These are phyloP conservation scores for Parnassius smintheus DNA, from an alignment of 2,888 invertebrate species.

Conservation along the genomic window DNA sequence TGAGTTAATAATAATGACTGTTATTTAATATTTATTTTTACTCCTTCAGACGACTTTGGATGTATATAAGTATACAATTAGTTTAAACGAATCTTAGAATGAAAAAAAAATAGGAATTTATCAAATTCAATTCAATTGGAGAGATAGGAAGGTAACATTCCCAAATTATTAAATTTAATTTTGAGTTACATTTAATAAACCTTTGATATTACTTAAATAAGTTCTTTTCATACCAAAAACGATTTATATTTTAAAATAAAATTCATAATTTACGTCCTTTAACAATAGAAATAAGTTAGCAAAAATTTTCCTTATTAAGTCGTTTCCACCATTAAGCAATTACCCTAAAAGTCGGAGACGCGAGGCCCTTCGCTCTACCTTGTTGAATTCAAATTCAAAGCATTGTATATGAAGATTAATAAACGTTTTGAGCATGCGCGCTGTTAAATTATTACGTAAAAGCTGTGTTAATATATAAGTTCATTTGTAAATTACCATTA, in stretches of 20 bases:
- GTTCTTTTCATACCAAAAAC: too few relatives aligned
- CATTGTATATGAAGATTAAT: conserved; percentile 40
- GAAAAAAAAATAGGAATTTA: too few relatives aligned
- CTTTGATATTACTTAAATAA: too few relatives aligned
- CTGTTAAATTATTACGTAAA: conserved; percentile 17
- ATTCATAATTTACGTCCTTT: conserved; percentile 31
- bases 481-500: neutral
- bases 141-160: too few relatives aligned
- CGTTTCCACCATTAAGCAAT: neutral
- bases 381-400: conserved; percentile 33
- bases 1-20: too few relatives aligned
- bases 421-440: conserved; percentile 12
- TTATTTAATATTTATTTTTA: too few relatives aligned
- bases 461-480: neutral
- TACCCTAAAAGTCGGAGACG: conserved; percentile 1
- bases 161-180: too few relatives aligned
- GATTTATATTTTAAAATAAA: neutral
- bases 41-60: too few relatives aligned
- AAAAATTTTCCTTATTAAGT: conserved; percentile 3
- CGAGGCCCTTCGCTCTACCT: neutral
- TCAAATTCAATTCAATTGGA: too few relatives aligned
- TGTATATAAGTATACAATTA: too few relatives aligned
- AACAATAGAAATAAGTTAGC: conserved; percentile 33
- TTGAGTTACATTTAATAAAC: too few relatives aligned
- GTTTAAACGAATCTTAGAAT: too few relatives aligned